Base-by-base conservation (phyloP, 2,113 vertebrate genomes). In the Oreotragus oreotragus region DNA sequence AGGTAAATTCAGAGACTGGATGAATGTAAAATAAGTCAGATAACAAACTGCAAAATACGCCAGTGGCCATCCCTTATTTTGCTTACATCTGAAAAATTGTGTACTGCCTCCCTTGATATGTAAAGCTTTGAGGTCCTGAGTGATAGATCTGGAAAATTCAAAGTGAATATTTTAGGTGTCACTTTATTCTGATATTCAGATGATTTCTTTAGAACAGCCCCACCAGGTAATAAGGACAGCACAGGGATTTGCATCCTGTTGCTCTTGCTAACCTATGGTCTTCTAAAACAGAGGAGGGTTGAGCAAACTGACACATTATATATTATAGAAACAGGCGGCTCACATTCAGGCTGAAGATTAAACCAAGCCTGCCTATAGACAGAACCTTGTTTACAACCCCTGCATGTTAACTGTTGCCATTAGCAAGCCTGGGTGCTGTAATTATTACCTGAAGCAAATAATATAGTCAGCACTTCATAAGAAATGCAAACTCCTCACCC, bases 401-500 rank as follows among this genome's bases (percentile, higher is more conserved):
- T 25, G 25, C 84, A 55, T 83, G 79, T 93, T 95, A 96, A 95
- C 92, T 64, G 8, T 79, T 95, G 92, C 88, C 81, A 86, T 89
- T 92, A 98, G 90, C 90, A 89, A n/a, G 30, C 2, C 0, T 88
- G 66, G 80, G 83, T 84, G 62, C 84, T 58, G 33, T 95, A 96
- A 98, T 98, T 97, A 97, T 96, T 94, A 96, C 86, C 96, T 81
- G 96, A 88, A 95, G 90, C 4, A 97, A 98, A 97, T 80, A 97
- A 97, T 92, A 79, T 80, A 97, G 93, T 98, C 97, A 98, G 96
- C 94, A 97, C 51, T 85, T 97, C 70, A 86, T 36, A 96, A 97
- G 80, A 97, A 98, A 98, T 84, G 73, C 76, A 96, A 85, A 94
- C 51, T 86, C 88, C 21, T 92, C 79, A 94, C 45, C 80, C 88